Conservation (phyloP, 2,797 vertebrate species). For the Aeoliscus strigatus region DNA sequence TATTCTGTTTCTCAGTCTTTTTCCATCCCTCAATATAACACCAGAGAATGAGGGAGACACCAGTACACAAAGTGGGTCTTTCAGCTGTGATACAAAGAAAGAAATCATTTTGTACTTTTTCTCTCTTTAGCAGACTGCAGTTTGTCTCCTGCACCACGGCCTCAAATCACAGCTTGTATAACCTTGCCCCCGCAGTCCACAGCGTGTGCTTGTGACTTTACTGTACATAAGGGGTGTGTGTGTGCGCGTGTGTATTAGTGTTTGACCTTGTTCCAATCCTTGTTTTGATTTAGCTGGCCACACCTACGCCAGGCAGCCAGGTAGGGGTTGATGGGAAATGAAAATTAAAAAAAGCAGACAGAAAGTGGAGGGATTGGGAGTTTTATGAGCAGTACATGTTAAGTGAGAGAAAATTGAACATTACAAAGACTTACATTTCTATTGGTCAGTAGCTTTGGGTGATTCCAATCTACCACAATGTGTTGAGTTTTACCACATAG, state of each 20-base stretch:
- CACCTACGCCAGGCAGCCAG: constrained; percentile 31
- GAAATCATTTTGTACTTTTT: no score
- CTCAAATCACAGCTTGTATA: constrained; percentile 38
- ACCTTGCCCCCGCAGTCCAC: constrained; percentile 45
- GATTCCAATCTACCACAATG: no score
- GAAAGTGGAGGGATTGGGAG: background rate
- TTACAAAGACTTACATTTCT: no score
- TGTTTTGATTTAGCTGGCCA: constrained; percentile 35
- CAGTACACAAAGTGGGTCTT: no score
- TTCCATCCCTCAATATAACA: no score
- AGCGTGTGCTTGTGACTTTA: constrained; percentile 2
- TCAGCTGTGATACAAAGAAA: no score
- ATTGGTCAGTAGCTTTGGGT: no score
- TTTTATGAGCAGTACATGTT: no score
- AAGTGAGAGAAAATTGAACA: no score
- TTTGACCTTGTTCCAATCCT: constrained; percentile 45
- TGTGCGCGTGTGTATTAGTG: constrained; percentile 15
- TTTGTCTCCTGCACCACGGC: no score
- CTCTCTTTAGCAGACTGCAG: constrained; percentile 11
- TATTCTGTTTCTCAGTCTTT: no score
- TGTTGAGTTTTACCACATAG: constrained; percentile 15
- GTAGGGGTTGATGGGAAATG: constrained; percentile 16
- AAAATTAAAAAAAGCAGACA: constrained; percentile 1
- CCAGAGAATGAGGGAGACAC: no score
- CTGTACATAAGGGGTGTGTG: constrained; percentile 9